These are phyloP conservation scores for Chromobotia macracanthus DNA, from an alignment of 2,797 vertebrate species.

Conservation along the genomic window DNA sequence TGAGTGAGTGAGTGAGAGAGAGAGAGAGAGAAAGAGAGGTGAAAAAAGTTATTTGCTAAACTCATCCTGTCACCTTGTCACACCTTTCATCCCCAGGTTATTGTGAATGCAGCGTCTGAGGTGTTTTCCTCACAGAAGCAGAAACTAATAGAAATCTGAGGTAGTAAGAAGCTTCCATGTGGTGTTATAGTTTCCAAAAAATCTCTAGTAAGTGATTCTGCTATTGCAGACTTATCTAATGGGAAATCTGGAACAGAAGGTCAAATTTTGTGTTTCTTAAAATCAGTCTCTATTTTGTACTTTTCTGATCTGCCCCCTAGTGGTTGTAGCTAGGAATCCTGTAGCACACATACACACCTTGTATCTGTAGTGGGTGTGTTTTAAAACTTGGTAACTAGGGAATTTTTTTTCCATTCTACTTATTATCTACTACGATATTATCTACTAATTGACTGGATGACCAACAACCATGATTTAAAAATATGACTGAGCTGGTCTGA, in stretches of 20 bases:
- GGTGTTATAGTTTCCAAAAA: too few relatives aligned
- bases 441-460: neutral
- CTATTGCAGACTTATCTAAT: neutral
- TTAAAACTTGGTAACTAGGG: neutral
- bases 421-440: neutral
- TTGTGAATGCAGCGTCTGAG: conserved; percentile 71
- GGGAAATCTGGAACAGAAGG: neutral
- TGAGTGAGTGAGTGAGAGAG: conserved; percentile 63
- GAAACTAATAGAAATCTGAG: conserved; percentile 58
- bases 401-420: neutral
- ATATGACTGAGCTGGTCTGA: too few relatives aligned
- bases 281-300: neutral
- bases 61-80: conserved; percentile 78
- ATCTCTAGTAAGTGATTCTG: too few relatives aligned
- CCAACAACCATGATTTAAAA: neutral
- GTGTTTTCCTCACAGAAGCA: conserved; percentile 64
- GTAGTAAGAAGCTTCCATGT: neutral
- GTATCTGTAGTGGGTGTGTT: neutral
- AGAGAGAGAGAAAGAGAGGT: conserved; percentile 50
- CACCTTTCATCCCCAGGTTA: conserved; percentile 75
- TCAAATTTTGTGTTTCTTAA: neutral
- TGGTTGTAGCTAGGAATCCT: neutral
- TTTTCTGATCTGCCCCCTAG: neutral
- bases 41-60: conserved; percentile 72
- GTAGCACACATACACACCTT: neutral